Percentiles rank a stretch among this genome's conserved stretches.
Evolutionary conservation across 2,888 invertebrate genomes (phyloP).

Genomic region (Liposcelis brunnea): DNA sequence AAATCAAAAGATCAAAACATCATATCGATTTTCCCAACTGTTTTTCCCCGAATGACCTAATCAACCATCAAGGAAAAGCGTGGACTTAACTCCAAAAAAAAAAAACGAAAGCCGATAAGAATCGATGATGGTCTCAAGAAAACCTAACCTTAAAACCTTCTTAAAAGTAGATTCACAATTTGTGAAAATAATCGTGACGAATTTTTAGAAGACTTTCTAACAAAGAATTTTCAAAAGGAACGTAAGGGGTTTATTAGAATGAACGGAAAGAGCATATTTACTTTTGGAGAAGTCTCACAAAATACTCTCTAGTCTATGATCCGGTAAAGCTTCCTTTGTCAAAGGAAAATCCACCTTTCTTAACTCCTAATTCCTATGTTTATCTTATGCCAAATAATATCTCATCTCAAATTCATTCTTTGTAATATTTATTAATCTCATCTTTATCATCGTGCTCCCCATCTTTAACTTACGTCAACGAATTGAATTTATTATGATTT

Average conservation of each 20-base stretch:
- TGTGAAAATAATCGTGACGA: conserved; percentile 3
- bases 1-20: too few relatives aligned
- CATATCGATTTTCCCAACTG: too few relatives aligned
- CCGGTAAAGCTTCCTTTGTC: conserved; percentile 4
- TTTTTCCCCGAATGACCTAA: too few relatives aligned
- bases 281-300: conserved; percentile 5
- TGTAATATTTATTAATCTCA: not conserved
- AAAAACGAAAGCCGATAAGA: too few relatives aligned
- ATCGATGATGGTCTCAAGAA: not conserved
- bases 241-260: too few relatives aligned
- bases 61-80: too few relatives aligned
- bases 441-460: too few relatives aligned
- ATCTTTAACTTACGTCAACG: too few relatives aligned
- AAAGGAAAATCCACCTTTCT: conserved; percentile 1
- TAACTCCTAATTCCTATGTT: conserved; percentile 1
- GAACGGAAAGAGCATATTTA: too few relatives aligned
- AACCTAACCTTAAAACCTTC: conserved; percentile 6
- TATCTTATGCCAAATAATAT: not conserved
- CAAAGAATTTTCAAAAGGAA: too few relatives aligned
- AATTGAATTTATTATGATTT: too few relatives aligned
- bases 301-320: conserved; percentile 9
- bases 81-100: too few relatives aligned
- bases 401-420: conserved; percentile 9
- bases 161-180: conserved; percentile 8
- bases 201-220: not conserved